Conservation (phyloP, 2,888 invertebrate species). For the Dyspetes luteomarginatus region DNA sequence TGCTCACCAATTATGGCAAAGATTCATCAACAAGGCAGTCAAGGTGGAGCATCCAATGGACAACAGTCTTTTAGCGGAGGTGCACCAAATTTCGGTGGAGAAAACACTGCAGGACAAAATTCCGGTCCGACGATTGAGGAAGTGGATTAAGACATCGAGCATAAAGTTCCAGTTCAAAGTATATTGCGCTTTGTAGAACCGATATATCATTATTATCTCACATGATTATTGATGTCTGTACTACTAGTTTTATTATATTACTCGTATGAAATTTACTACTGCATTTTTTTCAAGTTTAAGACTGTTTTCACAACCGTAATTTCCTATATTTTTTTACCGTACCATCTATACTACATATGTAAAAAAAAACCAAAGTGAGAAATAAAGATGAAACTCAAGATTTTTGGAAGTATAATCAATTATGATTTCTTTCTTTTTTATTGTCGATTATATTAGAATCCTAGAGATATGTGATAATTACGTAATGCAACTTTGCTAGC, state of each 20-base stretch:
- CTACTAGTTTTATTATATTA: not conserved
- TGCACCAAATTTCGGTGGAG: slow-evolving; percentile 6
- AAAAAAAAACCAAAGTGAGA: not conserved
- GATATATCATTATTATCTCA: not conserved
- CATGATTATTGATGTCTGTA: not conserved
- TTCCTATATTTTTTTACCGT: not conserved
- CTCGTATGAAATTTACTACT: slow-evolving; percentile 4
- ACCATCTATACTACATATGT: slow-evolving; percentile 5
- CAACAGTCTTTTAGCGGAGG: not conserved
- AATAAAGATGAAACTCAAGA: slow-evolving; percentile 17
- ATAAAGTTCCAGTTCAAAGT: slow-evolving; percentile 16
- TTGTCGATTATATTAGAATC: not conserved
- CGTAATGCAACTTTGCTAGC: slow-evolving; percentile 5
- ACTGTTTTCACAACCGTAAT: not conserved
- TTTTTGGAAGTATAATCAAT: slow-evolving; percentile 11
- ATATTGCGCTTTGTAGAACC: not conserved
- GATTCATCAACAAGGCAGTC: slow-evolving; percentile 69
- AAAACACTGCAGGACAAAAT: slow-evolving; percentile 3
- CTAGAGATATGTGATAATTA: not conserved
- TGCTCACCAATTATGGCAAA: slow-evolving; percentile 76
- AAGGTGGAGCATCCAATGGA: slow-evolving; percentile 33
- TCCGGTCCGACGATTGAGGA: slow-evolving; percentile 67
- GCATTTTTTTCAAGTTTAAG: not conserved
- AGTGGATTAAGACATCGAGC: slow-evolving; percentile 54
- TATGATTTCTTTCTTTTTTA: not conserved